Evolutionary conservation across 2,888 invertebrate species (phyloP), one percentile per base, ranked within the genome.

Genomic region (Sepiola atlantica): DNA sequence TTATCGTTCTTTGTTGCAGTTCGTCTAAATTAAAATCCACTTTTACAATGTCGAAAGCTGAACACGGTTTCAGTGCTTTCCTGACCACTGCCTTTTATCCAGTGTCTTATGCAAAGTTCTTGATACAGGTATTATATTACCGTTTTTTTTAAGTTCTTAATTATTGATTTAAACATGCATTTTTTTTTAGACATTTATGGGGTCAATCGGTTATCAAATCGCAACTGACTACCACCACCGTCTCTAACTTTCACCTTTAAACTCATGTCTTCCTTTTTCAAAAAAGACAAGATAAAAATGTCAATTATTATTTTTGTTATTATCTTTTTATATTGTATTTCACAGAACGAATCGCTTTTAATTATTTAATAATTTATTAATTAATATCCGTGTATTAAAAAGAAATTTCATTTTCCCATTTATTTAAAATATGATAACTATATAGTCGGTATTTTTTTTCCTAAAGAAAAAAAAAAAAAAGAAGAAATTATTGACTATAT

Each of bases 101-200:
- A 18, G 94, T 96, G 57, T 96, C 96, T 24, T 96, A 96, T 95
- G 96, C 96, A 6, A 96, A 96, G 96, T 96, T 96, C n/a, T 94
- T 96, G 28, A 96, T 96, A 94, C 96, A 96, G 95, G 96, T 96
- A 94, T 94, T 32, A n/a, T 45, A 12, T 28, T 35, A 35, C 28
- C 16, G 55, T 92, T 55, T n/a, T 45, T 54, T 92, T 54, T 55
- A 8, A 92, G 12, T 21, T 18, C n/a, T 14, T 32, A 32, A 77
- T n/a, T n/a, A n/a, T 77, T 16, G 32, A 16, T 77, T 77, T 77
- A n/a, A 77, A 77, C 28, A 28, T 61, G 24, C 28, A 28, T 24
- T 28, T 61, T 28, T 61, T 21, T 2, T 45, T n/a, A 77, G n/a
- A 32, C 77, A 77, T 32, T 45, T 45, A 61, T 21, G 21, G 18